Conservation (phyloP, 1,140 invertebrate genomes). For the Manduca sexta region DNA sequence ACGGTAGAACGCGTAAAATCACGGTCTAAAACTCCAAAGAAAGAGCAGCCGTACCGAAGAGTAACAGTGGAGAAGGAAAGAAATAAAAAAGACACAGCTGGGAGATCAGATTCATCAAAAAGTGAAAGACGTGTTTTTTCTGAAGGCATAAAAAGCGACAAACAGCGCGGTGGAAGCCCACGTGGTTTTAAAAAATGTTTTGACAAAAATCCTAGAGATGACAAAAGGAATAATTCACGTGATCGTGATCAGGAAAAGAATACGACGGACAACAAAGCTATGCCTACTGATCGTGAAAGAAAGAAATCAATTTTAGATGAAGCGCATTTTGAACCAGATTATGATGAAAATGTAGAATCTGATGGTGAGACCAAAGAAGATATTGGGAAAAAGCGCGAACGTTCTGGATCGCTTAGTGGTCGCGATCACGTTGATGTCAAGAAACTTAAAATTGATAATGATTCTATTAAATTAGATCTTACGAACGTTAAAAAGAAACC, state of each 20-base stretch:
- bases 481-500: constrained; percentile 68
- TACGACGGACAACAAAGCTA: constrained; percentile 38
- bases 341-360: constrained; percentile 75
- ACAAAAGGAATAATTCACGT: constrained; percentile 56
- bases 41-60: constrained; percentile 71
- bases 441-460: constrained; percentile 51
- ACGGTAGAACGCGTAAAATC: constrained; percentile 67
- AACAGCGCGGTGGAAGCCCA: constrained; percentile 35
- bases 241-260: constrained; percentile 26
- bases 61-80: constrained; percentile 75
- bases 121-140: constrained; percentile 28
- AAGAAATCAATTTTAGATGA: constrained; percentile 81
- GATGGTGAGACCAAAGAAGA: constrained; percentile 64
- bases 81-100: constrained; percentile 38
- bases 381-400: constrained; percentile 45
- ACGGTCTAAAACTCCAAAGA: constrained; percentile 62
- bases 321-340: constrained; percentile 83
- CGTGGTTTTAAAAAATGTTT: constrained; percentile 47
- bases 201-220: constrained; percentile 61
- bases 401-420: constrained; percentile 35
- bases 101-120: constrained; percentile 40
- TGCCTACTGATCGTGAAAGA: constrained; percentile 71
- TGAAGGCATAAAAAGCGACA: constrained; percentile 33
- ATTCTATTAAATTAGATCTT: constrained; percentile 64
- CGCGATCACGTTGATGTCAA: constrained; percentile 37